A percentile compares a stretch with the other conserved stretches of the same genome.
phyloP scores from a whole-genome alignment of 2,888 invertebrate species.

The Parnassius mnemosyne region DNA sequence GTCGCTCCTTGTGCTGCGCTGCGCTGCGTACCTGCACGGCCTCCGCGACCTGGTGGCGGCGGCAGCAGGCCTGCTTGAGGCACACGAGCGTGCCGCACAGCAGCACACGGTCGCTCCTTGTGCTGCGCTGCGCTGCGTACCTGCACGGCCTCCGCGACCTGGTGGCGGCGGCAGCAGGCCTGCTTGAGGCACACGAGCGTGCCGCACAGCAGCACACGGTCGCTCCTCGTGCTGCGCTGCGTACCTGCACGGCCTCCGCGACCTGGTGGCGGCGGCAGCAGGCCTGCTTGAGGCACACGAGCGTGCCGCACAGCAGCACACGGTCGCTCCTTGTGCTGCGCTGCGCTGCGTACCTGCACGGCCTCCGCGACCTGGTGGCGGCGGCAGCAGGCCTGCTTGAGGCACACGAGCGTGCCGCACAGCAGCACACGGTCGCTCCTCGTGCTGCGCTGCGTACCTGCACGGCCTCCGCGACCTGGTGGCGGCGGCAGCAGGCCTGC shows the following conservation, averaged over 20 bases:
- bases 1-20: too few relatives aligned
- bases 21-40: not conserved
- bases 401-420: not conserved
- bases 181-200: not conserved
- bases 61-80: constrained; percentile 4
- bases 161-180: constrained; percentile 52
- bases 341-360: not conserved
- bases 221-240: too few relatives aligned
- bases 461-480: constrained; percentile 66
- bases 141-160: constrained; percentile 1
- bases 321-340: too few relatives aligned
- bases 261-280: constrained; percentile 92
- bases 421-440: too few relatives aligned
- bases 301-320: not conserved
- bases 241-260: constrained; percentile 6
- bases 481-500: constrained; percentile 91
- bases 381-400: constrained; percentile 1
- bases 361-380: constrained; percentile 1
- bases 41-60: constrained; percentile 18
- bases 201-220: not conserved
- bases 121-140: not conserved
- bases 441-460: not conserved
- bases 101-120: too few relatives aligned
- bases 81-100: constrained; percentile 1
- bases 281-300: constrained; percentile 90